Conservation (phyloP, 2,113 vertebrate species). For the Bambusicola thoracicus region DNA sequence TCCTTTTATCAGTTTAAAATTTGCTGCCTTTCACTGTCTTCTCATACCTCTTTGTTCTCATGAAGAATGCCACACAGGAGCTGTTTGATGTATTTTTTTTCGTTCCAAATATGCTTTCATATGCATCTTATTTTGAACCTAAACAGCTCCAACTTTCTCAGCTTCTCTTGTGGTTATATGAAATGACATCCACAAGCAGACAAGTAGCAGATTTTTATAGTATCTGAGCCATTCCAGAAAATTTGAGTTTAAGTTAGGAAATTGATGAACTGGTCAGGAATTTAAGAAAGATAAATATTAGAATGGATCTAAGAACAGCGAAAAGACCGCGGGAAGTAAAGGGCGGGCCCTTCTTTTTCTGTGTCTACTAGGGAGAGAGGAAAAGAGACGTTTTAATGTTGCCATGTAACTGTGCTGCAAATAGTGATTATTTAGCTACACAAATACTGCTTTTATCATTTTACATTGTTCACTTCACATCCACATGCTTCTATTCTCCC, state of each 20-base stretch:
- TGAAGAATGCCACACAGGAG: background rate
- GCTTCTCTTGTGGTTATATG: slow-evolving; percentile 13
- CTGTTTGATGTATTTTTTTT: background rate
- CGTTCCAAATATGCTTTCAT: background rate
- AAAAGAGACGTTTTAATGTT: background rate
- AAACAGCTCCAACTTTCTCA: background rate
- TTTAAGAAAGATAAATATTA: background rate
- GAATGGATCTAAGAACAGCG: background rate
- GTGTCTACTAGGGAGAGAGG: background rate
- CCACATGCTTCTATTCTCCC: background rate
- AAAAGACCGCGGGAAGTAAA: background rate
- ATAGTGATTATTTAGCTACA: background rate
- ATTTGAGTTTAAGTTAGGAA: background rate
- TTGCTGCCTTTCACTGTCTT: background rate
- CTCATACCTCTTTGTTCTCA: background rate
- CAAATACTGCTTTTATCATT: background rate
- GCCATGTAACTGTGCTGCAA: background rate
- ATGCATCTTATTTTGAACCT: slow-evolving; percentile 6
- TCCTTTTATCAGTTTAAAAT: background rate
- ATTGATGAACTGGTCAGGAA: background rate
- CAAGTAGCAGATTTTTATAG: background rate
- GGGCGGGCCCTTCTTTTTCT: background rate
- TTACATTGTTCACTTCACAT: background rate
- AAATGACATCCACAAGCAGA: background rate
- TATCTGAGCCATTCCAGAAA: background rate